Evolutionary conservation across 2,113 vertebrate genomes (phyloP).

Genomic region (Psephotus haematonotus): DNA sequence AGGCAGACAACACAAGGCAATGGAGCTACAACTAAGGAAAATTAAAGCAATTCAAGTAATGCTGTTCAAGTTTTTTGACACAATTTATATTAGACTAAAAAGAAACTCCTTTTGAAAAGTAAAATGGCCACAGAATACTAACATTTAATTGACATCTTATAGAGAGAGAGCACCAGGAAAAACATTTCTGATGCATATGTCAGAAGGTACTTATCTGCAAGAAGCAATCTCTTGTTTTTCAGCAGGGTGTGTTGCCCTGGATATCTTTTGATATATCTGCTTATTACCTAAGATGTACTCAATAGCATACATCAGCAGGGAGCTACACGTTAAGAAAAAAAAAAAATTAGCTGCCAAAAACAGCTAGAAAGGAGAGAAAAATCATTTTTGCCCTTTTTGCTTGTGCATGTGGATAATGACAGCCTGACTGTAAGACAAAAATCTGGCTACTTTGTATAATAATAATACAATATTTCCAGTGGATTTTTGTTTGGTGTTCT

Average conservation of each 20-base stretch:
- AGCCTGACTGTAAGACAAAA: background rate
- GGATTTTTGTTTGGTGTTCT: background rate
- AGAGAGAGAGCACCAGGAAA: background rate
- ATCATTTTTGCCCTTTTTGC: background rate
- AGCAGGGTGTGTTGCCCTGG: conserved; percentile 31
- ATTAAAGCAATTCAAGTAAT: background rate
- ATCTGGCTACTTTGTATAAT: background rate
- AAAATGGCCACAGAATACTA: background rate
- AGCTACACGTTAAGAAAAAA: background rate
- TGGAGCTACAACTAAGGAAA: background rate
- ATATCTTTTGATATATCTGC: conserved; percentile 15
- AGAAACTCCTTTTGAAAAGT: background rate
- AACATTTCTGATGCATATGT: background rate
- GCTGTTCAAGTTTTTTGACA: background rate
- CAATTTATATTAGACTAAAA: background rate
- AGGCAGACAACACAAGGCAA: background rate
- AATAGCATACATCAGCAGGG: conserved; percentile 19
- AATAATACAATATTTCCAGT: background rate
- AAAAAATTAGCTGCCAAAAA: conserved; percentile 10
- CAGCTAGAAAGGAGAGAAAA: background rate
- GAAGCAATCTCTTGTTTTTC: conserved; percentile 19
- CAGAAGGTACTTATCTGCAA: conserved; percentile 8
- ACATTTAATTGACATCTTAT: background rate
- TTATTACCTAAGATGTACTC: conserved; percentile 35
- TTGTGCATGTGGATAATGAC: background rate